Percentiles rank a stretch among this genome's conserved stretches.
Evolutionary conservation across 2,888 invertebrate genomes (phyloP).

Genomic region (Agapostemon virescens): DNA sequence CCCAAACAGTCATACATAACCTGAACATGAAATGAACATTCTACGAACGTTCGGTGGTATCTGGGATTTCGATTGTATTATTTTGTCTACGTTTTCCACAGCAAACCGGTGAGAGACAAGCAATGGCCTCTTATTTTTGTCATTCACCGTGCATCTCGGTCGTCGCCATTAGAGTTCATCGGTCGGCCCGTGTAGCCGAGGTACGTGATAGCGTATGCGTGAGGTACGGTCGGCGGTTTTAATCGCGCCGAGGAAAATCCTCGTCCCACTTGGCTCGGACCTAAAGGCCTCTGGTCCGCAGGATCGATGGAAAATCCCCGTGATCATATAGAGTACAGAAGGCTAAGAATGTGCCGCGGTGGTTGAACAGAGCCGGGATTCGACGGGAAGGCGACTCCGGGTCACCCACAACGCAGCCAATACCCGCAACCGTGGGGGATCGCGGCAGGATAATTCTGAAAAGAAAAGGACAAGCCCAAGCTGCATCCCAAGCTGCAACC

Average conservation of each 20-base stretch:
- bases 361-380: not conserved
- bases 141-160: not conserved
- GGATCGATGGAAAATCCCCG: conserved; percentile 9
- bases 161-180: not conserved
- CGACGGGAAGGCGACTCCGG: not conserved
- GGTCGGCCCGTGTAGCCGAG: not conserved
- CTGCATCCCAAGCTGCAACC: not conserved
- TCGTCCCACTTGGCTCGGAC: conserved; percentile 4
- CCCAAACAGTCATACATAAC: too few relatives aligned
- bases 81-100: not conserved
- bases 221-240: not conserved
- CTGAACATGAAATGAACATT: too few relatives aligned
- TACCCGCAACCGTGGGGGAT: conserved; percentile 2
- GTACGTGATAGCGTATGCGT: not conserved
- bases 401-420: not conserved
- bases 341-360: conserved; percentile 6
- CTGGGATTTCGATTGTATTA: not conserved
- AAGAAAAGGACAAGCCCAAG: conserved; percentile 1
- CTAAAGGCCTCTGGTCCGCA: not conserved
- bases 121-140: conserved; percentile 5
- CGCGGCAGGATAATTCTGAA: not conserved
- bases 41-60: too few relatives aligned
- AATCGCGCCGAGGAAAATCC: conserved; percentile 11
- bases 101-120: not conserved
- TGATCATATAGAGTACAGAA: not conserved